Evolutionary conservation across 2,888 invertebrate genomes (phyloP).

Genomic region (Idaea aversata): DNA sequence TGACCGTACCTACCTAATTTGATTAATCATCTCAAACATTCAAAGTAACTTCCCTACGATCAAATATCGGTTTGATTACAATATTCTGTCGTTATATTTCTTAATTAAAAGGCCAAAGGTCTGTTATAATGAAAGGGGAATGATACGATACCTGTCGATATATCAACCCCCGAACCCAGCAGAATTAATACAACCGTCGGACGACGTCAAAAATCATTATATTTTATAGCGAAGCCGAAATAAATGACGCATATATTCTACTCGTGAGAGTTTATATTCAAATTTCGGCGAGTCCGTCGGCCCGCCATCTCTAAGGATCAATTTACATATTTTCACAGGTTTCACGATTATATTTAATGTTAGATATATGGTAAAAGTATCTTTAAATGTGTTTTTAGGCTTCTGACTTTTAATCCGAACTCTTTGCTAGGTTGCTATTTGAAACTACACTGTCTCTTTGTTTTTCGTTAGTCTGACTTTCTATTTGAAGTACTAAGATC

Average conservation of each 20-base stretch:
- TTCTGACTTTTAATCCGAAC: not conserved
- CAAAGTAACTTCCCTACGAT: not conserved
- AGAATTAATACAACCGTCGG: slow-evolving; percentile 68
- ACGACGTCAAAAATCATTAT: slow-evolving; percentile 78
- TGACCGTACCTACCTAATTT: not conserved
- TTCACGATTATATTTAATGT: slow-evolving; percentile 68
- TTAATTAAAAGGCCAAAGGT: not conserved
- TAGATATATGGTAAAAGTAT: slow-evolving; percentile 43
- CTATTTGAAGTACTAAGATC: no score
- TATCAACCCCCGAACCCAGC: slow-evolving; percentile 58
- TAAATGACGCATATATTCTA: slow-evolving; percentile 76
- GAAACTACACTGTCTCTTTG: not conserved
- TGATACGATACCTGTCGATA: slow-evolving; percentile 54
- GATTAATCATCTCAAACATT: not conserved
- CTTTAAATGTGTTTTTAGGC: slow-evolving; percentile 1
- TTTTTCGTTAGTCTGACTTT: no score
- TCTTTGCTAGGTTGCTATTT: not conserved
- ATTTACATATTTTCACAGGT: slow-evolving; percentile 80
- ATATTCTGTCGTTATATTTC: not conserved
- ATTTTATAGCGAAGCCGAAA: slow-evolving; percentile 75
- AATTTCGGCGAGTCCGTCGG: slow-evolving; percentile 73
- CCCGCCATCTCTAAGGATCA: slow-evolving; percentile 78
- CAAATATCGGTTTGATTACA: not conserved
- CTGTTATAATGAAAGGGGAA: not conserved
- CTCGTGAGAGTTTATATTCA: slow-evolving; percentile 77